A percentile compares a stretch with the other conserved stretches of the same genome.
Conservation (phyloP, 2,888 invertebrate species). For the Disparrhopalites patrizii region DNA sequence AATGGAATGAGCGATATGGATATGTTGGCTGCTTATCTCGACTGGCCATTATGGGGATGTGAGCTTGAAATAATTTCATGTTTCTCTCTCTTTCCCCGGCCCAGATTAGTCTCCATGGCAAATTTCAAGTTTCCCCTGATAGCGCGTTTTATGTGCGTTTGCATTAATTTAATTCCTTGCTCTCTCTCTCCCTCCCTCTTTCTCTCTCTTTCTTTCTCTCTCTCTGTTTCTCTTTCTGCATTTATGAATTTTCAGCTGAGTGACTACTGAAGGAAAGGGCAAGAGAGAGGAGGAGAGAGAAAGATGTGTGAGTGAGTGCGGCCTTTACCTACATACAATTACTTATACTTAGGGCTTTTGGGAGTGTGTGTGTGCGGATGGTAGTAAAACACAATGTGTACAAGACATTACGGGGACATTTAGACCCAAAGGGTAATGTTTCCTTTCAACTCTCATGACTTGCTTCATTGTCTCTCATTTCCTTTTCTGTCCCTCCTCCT, state of each 20-base stretch:
- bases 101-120: slow-evolving; percentile 35
- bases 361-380: background rate
- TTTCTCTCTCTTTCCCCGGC: slow-evolving; percentile 21
- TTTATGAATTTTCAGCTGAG: slow-evolving; percentile 28
- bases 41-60: slow-evolving; percentile 34
- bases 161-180: slow-evolving; percentile 42
- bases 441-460: slow-evolving; percentile 6
- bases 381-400: background rate
- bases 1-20: slow-evolving; percentile 34
- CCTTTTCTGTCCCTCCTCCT: background rate
- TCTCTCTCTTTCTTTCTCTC: too few relatives aligned
- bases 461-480: slow-evolving; percentile 7
- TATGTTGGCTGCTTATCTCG: slow-evolving; percentile 30
- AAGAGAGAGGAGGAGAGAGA: background rate
- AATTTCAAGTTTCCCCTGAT: slow-evolving; percentile 34
- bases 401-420: slow-evolving; percentile 1
- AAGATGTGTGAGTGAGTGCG: background rate
- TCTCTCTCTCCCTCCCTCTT: too few relatives aligned
- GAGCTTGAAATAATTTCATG: slow-evolving; percentile 35
- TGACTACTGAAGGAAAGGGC: too few relatives aligned
- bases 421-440: slow-evolving; percentile 5
- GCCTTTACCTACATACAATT: background rate
- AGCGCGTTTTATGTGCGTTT: slow-evolving; percentile 41
- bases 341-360: background rate
- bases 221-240: too few relatives aligned